phyloP scores from a whole-genome alignment of 2,113 vertebrate species.

The Zapornia atra region DNA sequence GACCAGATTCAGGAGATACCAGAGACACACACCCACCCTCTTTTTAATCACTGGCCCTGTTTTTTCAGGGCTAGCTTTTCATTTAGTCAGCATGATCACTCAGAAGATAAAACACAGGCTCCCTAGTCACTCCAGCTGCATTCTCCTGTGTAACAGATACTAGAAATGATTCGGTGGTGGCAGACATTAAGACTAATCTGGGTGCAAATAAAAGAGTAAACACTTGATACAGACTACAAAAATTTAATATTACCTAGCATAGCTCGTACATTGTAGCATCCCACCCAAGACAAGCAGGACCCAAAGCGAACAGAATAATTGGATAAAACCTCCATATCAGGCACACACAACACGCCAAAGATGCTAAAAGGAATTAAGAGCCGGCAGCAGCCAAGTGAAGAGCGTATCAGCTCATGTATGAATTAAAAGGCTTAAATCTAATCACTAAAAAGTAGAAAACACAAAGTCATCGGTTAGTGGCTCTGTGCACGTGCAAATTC shows the following conservation, averaged over 20 bases:
- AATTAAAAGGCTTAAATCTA: neutral
- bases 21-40: too few species aligned
- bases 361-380: neutral
- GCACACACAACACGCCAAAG: neutral
- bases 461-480: neutral
- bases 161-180: neutral
- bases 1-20: neutral
- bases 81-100: neutral
- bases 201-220: neutral
- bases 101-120: neutral
- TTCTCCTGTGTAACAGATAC: neutral
- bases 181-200: neutral
- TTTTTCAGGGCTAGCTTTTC: neutral
- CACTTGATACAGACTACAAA: neutral
- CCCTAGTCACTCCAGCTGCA: neutral
- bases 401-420: neutral
- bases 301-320: neutral
- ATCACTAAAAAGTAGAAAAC: neutral
- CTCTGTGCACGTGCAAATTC: neutral
- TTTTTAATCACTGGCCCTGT: neutral
- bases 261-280: neutral
- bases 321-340: neutral
- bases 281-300: neutral
- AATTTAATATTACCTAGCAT: neutral
- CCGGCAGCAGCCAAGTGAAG: neutral